phyloP scores from a whole-genome alignment of 2,113 vertebrate species.

The Egretta garzetta region DNA sequence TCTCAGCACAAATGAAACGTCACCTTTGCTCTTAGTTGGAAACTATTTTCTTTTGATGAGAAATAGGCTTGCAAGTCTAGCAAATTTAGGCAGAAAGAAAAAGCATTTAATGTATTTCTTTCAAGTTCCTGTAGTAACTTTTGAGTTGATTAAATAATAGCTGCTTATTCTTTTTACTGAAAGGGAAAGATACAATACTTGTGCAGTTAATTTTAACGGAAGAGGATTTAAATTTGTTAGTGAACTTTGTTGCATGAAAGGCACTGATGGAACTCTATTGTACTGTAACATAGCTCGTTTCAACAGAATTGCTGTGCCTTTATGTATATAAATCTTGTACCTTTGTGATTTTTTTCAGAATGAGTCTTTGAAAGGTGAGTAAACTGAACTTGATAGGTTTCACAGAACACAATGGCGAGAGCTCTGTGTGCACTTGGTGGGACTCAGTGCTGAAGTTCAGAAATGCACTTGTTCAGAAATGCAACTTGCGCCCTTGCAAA shows the following conservation, averaged over 20 bases:
- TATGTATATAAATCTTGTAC: constrained; percentile 62
- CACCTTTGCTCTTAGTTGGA: background rate
- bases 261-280: constrained; percentile 53
- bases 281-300: constrained; percentile 67
- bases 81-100: background rate
- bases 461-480: constrained; percentile 25
- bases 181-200: background rate
- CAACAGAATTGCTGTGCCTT: constrained; percentile 67
- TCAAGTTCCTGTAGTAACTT: background rate
- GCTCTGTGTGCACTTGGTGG: background rate
- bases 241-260: constrained; percentile 56
- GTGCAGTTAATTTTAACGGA: background rate
- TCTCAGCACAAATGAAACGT: background rate
- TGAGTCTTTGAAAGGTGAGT: constrained; percentile 28
- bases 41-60: background rate
- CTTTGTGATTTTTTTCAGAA: constrained; percentile 36
- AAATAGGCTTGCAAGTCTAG: background rate
- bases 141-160: background rate
- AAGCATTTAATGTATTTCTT: background rate
- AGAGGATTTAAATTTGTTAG: constrained; percentile 34
- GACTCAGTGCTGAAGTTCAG: constrained; percentile 13
- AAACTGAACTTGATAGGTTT: constrained; percentile 12
- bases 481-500: constrained; percentile 19
- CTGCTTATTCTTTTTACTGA: background rate
- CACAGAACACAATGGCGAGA: background rate